Conservation (phyloP, 2,797 vertebrate species). For the Dermochelys coriacea region DNA sequence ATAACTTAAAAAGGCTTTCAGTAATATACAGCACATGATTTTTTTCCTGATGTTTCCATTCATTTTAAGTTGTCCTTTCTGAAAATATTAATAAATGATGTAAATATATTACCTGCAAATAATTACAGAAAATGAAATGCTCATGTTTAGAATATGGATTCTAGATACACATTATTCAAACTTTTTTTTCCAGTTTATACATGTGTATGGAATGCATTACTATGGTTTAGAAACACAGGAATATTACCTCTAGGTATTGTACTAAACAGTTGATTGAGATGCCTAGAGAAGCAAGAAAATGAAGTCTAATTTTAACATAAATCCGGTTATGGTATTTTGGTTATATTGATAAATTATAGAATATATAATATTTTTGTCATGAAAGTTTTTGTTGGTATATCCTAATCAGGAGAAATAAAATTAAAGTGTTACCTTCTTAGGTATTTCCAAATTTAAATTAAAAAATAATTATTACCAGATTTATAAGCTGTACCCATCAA, state of each 20-base stretch:
- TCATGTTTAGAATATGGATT: not conserved
- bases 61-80: not conserved
- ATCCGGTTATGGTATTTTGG: not conserved
- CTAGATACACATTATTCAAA: not conserved
- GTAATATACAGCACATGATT: not conserved
- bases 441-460: not conserved
- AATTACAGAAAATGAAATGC: not conserved
- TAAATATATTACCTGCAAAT: not conserved
- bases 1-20: not conserved
- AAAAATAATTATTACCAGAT: not conserved
- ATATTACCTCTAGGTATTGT: not conserved
- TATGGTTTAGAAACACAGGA: not conserved
- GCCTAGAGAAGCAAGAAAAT: not conserved
- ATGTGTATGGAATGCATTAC: not conserved
- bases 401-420: not conserved
- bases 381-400: not conserved
- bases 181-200: not conserved
- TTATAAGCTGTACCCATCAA: not conserved
- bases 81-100: not conserved
- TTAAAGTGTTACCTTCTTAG: not conserved
- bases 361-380: not conserved
- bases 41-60: slow-evolving; percentile 4
- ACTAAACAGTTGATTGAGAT: not conserved
- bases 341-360: not conserved
- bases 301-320: not conserved